Conservation (phyloP, 2,797 vertebrate genomes). For the Peromyscus eremicus region DNA sequence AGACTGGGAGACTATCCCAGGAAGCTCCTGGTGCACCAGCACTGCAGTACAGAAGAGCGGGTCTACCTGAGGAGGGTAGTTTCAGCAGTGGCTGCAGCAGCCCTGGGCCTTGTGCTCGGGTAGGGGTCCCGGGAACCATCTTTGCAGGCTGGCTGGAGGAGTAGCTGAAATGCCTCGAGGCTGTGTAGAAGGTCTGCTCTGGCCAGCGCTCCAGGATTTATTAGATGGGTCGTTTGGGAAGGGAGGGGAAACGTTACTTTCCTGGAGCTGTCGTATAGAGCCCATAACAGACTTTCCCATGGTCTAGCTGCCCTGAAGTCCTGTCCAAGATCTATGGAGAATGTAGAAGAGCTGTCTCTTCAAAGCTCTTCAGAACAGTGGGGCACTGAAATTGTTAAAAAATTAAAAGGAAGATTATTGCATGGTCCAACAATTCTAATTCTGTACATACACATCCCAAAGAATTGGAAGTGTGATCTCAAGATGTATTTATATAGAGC, state of each 20-base stretch:
- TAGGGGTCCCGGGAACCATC: conserved; percentile 93
- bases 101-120: conserved; percentile 91
- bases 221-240: neutral
- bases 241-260: neutral
- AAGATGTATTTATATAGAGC: neutral
- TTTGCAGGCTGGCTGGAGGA: conserved; percentile 93
- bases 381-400: neutral
- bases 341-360: neutral
- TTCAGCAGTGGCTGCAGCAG: conserved; percentile 89
- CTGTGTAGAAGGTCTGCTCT: conserved; percentile 89
- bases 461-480: neutral
- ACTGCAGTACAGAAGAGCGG: conserved; percentile 39
- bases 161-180: conserved; percentile 93
- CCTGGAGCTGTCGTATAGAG: neutral
- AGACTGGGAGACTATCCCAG: conserved; percentile 85
- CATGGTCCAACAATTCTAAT: neutral
- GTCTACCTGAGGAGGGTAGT: conserved; percentile 83
- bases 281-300: neutral
- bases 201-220: too few relatives aligned
- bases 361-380: neutral
- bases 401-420: neutral
- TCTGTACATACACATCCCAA: neutral
- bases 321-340: neutral
- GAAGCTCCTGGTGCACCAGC: conserved; percentile 89
- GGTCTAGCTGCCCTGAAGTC: neutral